phyloP scores from a whole-genome alignment of 1,140 invertebrate species.

The Musca domestica region DNA sequence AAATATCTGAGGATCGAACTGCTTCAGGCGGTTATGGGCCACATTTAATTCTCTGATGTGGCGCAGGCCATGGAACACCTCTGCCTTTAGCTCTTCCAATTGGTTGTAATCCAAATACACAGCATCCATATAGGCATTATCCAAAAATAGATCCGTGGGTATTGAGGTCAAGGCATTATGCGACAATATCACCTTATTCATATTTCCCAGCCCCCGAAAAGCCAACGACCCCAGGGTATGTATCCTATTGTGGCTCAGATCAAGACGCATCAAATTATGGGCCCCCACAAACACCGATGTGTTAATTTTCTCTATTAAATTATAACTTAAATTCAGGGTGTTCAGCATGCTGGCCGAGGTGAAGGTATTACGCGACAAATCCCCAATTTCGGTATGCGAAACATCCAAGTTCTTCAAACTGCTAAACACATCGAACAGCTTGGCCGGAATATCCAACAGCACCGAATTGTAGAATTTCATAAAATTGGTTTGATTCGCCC shows the following conservation, averaged over 20 bases:
- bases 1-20: slow-evolving; percentile 45
- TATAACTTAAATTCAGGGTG: slow-evolving; percentile 43
- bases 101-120: slow-evolving; percentile 41
- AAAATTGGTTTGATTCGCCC: slow-evolving; percentile 44
- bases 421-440: slow-evolving; percentile 44
- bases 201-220: slow-evolving; percentile 40
- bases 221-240: slow-evolving; percentile 40
- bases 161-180: slow-evolving; percentile 39
- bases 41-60: slow-evolving; percentile 46
- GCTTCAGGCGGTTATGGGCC: slow-evolving; percentile 36
- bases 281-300: slow-evolving; percentile 49
- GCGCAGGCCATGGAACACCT: slow-evolving; percentile 42
- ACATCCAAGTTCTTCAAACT: slow-evolving; percentile 45
- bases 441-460: slow-evolving; percentile 47
- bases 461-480: slow-evolving; percentile 52
- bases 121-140: slow-evolving; percentile 43
- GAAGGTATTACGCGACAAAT: slow-evolving; percentile 46
- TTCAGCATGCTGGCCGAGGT: slow-evolving; percentile 41
- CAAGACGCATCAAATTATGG: slow-evolving; percentile 39
- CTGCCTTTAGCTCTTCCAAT: slow-evolving; percentile 39
- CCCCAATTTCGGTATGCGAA: slow-evolving; percentile 43
- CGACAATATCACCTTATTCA: slow-evolving; percentile 40
- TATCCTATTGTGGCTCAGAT: slow-evolving; percentile 44
- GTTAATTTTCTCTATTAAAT: slow-evolving; percentile 43
- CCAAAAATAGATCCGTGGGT: slow-evolving; percentile 43